Conservation (phyloP, 2,797 vertebrate species). For the Buceros bicornis region DNA sequence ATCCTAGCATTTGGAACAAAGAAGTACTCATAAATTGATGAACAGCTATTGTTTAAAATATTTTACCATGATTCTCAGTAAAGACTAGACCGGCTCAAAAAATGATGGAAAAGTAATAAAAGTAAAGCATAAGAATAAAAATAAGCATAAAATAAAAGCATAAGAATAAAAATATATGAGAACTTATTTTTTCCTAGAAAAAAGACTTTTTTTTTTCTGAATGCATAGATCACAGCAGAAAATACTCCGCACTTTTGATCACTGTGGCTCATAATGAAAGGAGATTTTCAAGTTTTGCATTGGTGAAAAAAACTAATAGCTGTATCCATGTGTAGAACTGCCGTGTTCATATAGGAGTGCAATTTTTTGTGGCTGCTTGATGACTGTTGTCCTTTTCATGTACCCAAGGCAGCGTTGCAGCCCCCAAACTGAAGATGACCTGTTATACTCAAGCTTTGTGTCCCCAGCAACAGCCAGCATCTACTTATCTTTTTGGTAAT, state of each 20-base stretch:
- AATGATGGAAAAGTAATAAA: slow-evolving; percentile 12
- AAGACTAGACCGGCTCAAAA: background rate
- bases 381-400: background rate
- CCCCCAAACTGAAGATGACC: background rate
- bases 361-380: background rate
- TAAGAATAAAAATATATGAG: background rate
- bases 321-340: background rate
- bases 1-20: background rate
- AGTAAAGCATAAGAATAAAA: background rate
- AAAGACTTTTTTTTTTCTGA: background rate
- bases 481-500: background rate
- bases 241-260: background rate
- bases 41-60: slow-evolving; percentile 33
- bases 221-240: background rate
- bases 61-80: background rate
- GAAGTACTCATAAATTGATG: background rate
- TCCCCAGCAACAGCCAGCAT: background rate
- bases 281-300: background rate
- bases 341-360: background rate
- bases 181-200: background rate
- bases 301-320: background rate
- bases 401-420: background rate
- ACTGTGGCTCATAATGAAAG: background rate
- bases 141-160: background rate
- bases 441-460: background rate